phyloP scores from a whole-genome alignment of 2,888 invertebrate species.

The Caenorhabditis sp. region DNA sequence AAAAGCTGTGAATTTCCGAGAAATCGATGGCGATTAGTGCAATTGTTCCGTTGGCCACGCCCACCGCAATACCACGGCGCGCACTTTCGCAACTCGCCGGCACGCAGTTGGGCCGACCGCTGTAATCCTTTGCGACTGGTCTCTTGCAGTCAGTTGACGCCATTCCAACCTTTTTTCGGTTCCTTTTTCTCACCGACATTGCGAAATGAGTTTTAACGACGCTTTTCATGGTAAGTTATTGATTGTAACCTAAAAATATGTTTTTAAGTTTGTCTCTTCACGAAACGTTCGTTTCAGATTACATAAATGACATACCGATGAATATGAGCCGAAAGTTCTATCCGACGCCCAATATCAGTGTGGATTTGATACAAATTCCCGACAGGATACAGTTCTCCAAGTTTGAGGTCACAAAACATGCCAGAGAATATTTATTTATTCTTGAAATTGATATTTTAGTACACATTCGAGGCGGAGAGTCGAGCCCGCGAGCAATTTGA shows the following conservation, averaged over 20 bases:
- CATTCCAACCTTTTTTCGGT: slow-evolving; percentile 18
- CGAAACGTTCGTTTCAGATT: slow-evolving; percentile 29
- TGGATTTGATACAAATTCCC: slow-evolving; percentile 38
- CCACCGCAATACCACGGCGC: slow-evolving; percentile 17
- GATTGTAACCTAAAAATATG: background rate
- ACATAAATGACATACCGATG: slow-evolving; percentile 51
- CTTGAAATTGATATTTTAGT: slow-evolving; percentile 36
- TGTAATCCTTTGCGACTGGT: slow-evolving; percentile 23
- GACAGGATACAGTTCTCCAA: slow-evolving; percentile 18
- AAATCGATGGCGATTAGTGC: slow-evolving; percentile 39
- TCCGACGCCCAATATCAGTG: slow-evolving; percentile 36
- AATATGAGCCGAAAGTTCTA: slow-evolving; percentile 37
- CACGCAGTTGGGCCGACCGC: slow-evolving; percentile 10
- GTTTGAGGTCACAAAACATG: slow-evolving; percentile 18
- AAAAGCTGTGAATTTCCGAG: background rate
- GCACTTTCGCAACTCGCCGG: slow-evolving; percentile 9
- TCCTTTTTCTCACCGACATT: slow-evolving; percentile 1
- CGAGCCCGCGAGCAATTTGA: slow-evolving; percentile 63
- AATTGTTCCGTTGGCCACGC: slow-evolving; percentile 25
- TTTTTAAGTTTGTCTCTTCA: background rate
- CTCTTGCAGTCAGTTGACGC: slow-evolving; percentile 23
- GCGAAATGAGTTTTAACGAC: slow-evolving; percentile 46
- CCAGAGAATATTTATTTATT: background rate
- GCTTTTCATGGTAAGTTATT: slow-evolving; percentile 46
- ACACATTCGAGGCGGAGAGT: slow-evolving; percentile 61